A percentile compares a stretch with the other conserved stretches of the same genome.
Evolutionary conservation across 2,888 invertebrate species (phyloP).

Genomic region (Lacanobia oleracea): DNA sequence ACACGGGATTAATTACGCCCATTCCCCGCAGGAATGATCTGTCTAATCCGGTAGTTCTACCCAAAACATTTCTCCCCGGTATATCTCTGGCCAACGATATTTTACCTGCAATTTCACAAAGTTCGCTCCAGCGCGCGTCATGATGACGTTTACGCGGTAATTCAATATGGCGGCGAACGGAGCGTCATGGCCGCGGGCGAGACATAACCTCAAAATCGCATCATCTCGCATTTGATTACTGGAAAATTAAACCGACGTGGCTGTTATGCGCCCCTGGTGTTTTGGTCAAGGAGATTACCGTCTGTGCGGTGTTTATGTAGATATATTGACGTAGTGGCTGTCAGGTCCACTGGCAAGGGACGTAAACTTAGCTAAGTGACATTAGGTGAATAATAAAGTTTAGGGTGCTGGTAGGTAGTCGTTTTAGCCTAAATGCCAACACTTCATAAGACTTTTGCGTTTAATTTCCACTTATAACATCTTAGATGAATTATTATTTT

Average conservation of each 20-base stretch:
- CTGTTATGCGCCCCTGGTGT: slow-evolving; percentile 72
- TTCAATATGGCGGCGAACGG: slow-evolving; percentile 80
- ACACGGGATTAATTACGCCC: slow-evolving; percentile 35
- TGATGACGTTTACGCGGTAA: slow-evolving; percentile 76
- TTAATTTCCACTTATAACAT: neutral
- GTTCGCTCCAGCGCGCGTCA: slow-evolving; percentile 65
- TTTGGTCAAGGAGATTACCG: slow-evolving; percentile 62
- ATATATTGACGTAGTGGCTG: slow-evolving; percentile 23
- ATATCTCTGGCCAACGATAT: slow-evolving; percentile 55
- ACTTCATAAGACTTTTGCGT: neutral
- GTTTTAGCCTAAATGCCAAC: neutral
- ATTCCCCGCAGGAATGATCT: slow-evolving; percentile 35
- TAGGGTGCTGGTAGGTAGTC: neutral
- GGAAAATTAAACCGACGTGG: slow-evolving; percentile 80
- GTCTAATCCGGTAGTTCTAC: slow-evolving; percentile 41
- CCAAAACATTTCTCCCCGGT: slow-evolving; percentile 38
- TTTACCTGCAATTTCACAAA: slow-evolving; percentile 70
- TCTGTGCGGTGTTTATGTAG: slow-evolving; percentile 26
- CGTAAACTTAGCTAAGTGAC: slow-evolving; percentile 30
- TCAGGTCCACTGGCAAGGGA: neutral
- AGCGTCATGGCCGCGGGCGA: slow-evolving; percentile 77
- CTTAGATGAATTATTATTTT: neutral
- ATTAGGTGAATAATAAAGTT: slow-evolving; percentile 33
- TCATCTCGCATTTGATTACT: slow-evolving; percentile 82
- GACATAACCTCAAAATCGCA: slow-evolving; percentile 84